Evolutionary conservation across 2,888 invertebrate genomes (phyloP), one percentile per base, ranked within the genome.

Genomic region (Polylopha cassiicola): DNA sequence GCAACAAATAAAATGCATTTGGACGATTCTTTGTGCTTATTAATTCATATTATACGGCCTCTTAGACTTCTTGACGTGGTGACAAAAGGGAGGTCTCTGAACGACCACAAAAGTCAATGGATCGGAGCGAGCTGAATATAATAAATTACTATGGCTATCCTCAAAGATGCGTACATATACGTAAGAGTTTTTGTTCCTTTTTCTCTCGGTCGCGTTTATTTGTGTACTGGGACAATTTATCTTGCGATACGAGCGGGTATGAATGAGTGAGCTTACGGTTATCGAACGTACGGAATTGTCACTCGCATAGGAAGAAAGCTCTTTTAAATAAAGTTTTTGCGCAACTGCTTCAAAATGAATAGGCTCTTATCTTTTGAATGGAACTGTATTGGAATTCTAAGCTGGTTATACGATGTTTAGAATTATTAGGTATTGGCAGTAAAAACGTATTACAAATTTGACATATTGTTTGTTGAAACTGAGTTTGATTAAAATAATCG

Each of bases 1-100:
- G 65, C 78, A 79, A 81, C 78, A 80, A 77, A 80, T 77, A 80
- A 78, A 36, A 76, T 66, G 76, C 65, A 73, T 73, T 67, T 77
- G 76, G 77, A 79, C 70, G 71, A 69, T 73, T 71, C 74, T 77
- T 80, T 82, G 80, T 81, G 73, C 73, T 85, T 85, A 85, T 85
- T 84, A 85, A 82, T 84, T 84, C 85, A 82, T 84, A 84, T 85
- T 85, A 85, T 74, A 84, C 78, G 82, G 81, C 68, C 78, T 78
- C 73, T 84, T 81, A 79, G 63, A 63, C 55, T 66, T 71, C 76
- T 74, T 67, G 70, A 75, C 71, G 68, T 60, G 67, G 67, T 68
- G 78, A 84, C 81, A 82, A 85, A 76, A 68, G 77, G 38, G 70
- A 66, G 59, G 58, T 65, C 67, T 60, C 67, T 59, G 67, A 64